Evolutionary conservation across 2,113 vertebrate genomes (phyloP).

Genomic region (Trinectes maculatus): DNA sequence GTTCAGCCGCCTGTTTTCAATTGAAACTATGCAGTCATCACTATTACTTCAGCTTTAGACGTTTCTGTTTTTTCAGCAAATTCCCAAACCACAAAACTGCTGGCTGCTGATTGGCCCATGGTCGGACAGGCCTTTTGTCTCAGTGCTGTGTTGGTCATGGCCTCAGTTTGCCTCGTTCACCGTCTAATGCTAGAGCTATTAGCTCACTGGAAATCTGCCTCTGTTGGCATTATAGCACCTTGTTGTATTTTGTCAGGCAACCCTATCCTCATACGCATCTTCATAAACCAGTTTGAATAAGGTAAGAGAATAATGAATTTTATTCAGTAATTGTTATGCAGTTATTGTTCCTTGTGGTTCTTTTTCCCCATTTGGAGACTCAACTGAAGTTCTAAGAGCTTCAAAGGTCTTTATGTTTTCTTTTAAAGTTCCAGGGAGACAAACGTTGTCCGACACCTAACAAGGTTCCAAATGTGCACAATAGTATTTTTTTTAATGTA

Average conservation of each 20-base stretch:
- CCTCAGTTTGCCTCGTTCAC: slow-evolving; percentile 54
- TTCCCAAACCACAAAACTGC: slow-evolving; percentile 77
- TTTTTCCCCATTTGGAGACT: background rate
- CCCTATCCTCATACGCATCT: slow-evolving; percentile 50
- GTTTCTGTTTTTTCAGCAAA: slow-evolving; percentile 83
- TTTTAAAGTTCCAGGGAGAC: background rate
- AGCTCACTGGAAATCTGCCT: slow-evolving; percentile 69
- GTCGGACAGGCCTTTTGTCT: slow-evolving; percentile 63
- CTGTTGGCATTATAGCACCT: slow-evolving; percentile 60
- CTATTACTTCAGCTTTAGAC: slow-evolving; percentile 69
- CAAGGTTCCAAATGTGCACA: background rate
- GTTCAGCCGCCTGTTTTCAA: slow-evolving; percentile 66
- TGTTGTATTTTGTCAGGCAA: slow-evolving; percentile 65
- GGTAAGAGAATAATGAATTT: slow-evolving; percentile 62
- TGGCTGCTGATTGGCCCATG: slow-evolving; percentile 71
- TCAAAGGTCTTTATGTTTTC: background rate
- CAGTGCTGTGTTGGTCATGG: slow-evolving; percentile 50
- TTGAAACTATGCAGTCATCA: slow-evolving; percentile 79
- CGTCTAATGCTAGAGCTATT: slow-evolving; percentile 57
- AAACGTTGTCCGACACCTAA: background rate
- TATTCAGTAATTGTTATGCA: background rate
- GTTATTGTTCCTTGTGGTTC: background rate
- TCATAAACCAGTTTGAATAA: slow-evolving; percentile 49
- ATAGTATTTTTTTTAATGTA: background rate
- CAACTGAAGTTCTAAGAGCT: background rate